These are phyloP conservation scores for Diplosoma virens DNA, from an alignment of 23 tunicate genomes.

Conservation along the genomic window DNA sequence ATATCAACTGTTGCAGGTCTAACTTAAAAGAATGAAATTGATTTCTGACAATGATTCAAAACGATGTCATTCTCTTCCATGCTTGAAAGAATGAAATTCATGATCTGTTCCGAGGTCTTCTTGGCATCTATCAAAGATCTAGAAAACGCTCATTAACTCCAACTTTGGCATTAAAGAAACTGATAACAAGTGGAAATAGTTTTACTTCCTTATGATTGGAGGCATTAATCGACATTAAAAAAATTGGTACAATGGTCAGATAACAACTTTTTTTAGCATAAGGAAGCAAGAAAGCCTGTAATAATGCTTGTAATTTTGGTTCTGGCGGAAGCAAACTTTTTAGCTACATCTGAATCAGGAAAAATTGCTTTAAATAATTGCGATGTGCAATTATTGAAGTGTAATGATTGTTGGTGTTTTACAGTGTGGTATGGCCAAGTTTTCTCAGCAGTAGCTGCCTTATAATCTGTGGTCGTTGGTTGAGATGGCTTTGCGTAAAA, in stretches of 20 bases:
- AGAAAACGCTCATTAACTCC: too few relatives aligned
- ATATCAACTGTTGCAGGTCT: too few relatives aligned
- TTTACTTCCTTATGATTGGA: constrained; percentile 43
- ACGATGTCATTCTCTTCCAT: too few relatives aligned
- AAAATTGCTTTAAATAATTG: constrained; percentile 43
- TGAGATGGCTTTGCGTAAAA: neutral
- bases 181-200: constrained; percentile 37
- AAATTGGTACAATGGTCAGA: constrained; percentile 29
- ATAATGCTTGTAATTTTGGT: constrained; percentile 23
- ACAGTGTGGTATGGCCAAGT: too few relatives aligned
- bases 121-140: too few relatives aligned
- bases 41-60: too few relatives aligned
- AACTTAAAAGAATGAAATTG: too few relatives aligned
- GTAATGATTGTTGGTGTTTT: constrained; percentile 38
- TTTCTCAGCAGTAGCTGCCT: constrained; percentile 59
- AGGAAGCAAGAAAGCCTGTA: constrained; percentile 47
- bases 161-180: too few relatives aligned
- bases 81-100: too few relatives aligned
- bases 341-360: constrained; percentile 24
- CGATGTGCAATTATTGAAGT: constrained; percentile 38
- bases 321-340: too few relatives aligned
- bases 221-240: constrained; percentile 30
- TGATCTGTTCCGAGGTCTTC: too few relatives aligned
- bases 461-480: constrained; percentile 30
- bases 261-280: constrained; percentile 21